A percentile compares a stretch with the other conserved stretches of the same genome.
Evolutionary conservation across 2,888 invertebrate species (phyloP).

Genomic region (Macrosiphum euphorbiae): DNA sequence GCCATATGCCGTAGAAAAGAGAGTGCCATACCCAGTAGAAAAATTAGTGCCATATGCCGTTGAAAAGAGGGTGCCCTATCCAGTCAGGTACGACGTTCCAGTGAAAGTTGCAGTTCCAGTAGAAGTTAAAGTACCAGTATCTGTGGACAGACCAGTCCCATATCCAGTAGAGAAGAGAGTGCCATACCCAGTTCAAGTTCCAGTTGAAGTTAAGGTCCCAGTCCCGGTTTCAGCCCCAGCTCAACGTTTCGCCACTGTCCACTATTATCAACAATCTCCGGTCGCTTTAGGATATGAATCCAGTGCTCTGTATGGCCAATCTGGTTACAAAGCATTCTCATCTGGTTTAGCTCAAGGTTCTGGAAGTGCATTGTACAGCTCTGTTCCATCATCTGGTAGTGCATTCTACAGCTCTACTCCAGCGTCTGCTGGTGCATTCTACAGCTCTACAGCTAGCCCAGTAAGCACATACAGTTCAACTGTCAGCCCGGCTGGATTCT

Average conservation of each 20-base stretch:
- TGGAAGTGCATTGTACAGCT: background rate
- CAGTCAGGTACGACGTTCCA: constrained; percentile 69
- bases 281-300: constrained; percentile 18
- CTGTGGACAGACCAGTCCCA: constrained; percentile 79
- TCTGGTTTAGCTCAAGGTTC: background rate
- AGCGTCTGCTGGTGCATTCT: background rate
- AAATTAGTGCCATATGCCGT: constrained; percentile 78
- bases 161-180: constrained; percentile 73
- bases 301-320: background rate
- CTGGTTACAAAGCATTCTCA: constrained; percentile 40
- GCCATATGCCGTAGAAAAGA: constrained; percentile 79
- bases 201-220: constrained; percentile 81
- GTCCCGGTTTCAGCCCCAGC: constrained; percentile 83
- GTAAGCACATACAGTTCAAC: constrained; percentile 20
- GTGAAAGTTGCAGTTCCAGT: constrained; percentile 75
- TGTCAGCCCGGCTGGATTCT: constrained; percentile 20
- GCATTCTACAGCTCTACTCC: constrained; percentile 8
- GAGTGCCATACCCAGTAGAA: constrained; percentile 77
- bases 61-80: constrained; percentile 72
- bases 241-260: constrained; percentile 62
- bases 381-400: background rate
- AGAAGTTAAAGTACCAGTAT: constrained; percentile 71
- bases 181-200: constrained; percentile 79
- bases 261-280: constrained; percentile 50
- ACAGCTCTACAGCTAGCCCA: constrained; percentile 33